Percentiles rank a stretch among this genome's conserved stretches.
These are phyloP conservation scores for Drosophila crucigera DNA, from an alignment of 2,888 invertebrate species.

Conservation along the genomic window DNA sequence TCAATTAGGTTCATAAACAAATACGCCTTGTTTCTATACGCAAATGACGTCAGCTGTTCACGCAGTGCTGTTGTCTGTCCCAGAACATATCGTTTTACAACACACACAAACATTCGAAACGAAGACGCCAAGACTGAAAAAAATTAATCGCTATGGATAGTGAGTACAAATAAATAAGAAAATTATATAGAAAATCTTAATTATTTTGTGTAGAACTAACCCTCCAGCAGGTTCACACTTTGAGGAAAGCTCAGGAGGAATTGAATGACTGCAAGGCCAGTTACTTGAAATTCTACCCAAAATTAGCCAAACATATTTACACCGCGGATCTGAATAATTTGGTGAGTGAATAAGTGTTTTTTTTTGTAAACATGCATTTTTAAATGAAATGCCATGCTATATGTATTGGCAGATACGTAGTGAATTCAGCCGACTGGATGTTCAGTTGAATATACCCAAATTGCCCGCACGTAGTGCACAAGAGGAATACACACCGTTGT, in stretches of 20 bases:
- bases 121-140: conserved; percentile 41
- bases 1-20: neutral
- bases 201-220: conserved; percentile 66
- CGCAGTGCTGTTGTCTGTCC: conserved; percentile 7
- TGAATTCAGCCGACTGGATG: conserved; percentile 67
- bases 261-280: conserved; percentile 52
- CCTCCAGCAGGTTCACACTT: conserved; percentile 70
- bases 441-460: conserved; percentile 71
- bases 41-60: conserved; percentile 18
- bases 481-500: conserved; percentile 37
- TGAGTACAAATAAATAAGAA: conserved; percentile 26
- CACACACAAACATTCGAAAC: conserved; percentile 42
- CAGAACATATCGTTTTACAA: conserved; percentile 15
- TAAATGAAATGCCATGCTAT: neutral
- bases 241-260: conserved; percentile 72
- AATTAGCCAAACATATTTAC: conserved; percentile 70
- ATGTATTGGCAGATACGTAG: conserved; percentile 57
- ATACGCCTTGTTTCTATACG: neutral
- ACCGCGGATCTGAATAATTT: conserved; percentile 74
- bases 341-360: conserved; percentile 43
- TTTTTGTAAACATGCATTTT: neutral
- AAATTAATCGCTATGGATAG: conserved; percentile 45
- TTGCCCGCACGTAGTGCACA: conserved; percentile 35
- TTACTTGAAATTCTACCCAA: conserved; percentile 64
- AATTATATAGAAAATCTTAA: neutral